Evolutionary conservation across 2,113 vertebrate genomes (phyloP), one percentile per base, ranked within the genome.

Genomic region (Alces alces): DNA sequence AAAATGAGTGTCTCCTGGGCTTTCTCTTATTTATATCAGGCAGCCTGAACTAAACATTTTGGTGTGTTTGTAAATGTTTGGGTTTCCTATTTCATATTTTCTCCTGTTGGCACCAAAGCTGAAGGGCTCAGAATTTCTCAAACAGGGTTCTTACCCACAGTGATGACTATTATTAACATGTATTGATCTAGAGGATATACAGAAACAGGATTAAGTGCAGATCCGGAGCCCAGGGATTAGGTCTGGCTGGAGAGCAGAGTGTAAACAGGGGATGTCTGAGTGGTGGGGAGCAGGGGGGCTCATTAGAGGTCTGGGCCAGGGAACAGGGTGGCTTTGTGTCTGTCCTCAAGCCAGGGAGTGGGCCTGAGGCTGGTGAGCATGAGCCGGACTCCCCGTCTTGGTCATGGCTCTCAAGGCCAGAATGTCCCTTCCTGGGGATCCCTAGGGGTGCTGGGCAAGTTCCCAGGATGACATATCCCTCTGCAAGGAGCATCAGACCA

Each of bases 51-150:
- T 61, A 95, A 97, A 93, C 82, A 94, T 94, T 86, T 70, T 83
- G 25, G 54, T 94, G 91, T 93, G 86, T 98, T 97, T 97, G 54
- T 95, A 95, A 95, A 97, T 96, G 92, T 97, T 96, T 98, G 73
- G 36, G 64, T 93, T 97, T 96, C 83, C 64, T 91, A 85, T 92
- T 86, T 83, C 79, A 87, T 91, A 95, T 93, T 96, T 97, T 97
- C 94, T 96, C 90, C 54, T 66, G 70, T 87, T 94, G 97, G 93
- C 93, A 96, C 91, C 94, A 97, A 86, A 95, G 47, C 55, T 54
- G 82, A 96, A 66, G 82, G 90, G 60, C 55, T 92, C 66, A 55
- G 90, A 93, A 64, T 73, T 96, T 85, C 30, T 78, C 82, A 82
- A 58, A 88, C 66, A 33, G 4, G 52, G 45, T 36, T 97, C 78